Conservation (phyloP, 2,113 vertebrate species). For the Cyphomyrus discorhynchus region DNA sequence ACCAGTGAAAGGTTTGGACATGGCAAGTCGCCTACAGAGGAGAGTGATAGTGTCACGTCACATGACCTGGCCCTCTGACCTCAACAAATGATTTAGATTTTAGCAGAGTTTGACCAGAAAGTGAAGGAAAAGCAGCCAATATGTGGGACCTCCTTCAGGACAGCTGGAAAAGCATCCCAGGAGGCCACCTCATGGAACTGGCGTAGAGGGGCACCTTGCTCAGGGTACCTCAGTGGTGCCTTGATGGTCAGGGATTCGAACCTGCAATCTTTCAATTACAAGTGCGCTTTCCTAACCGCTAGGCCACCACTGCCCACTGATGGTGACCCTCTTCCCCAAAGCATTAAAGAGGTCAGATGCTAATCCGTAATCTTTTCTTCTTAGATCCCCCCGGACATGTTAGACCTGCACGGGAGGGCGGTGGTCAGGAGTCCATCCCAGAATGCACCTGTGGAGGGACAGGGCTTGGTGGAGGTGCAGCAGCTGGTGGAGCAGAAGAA, state of each 20-base stretch:
- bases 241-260: too few species aligned
- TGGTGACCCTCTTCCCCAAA: neutral
- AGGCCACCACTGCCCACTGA: too few species aligned
- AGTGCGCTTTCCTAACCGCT: too few species aligned
- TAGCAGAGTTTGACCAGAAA: neutral
- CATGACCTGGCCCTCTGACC: neutral
- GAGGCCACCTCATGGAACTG: neutral
- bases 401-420: slow-evolving; percentile 8
- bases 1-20: neutral
- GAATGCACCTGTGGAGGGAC: slow-evolving; percentile 31
- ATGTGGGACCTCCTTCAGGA: neutral
- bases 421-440: neutral
- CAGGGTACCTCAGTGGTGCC: too few species aligned
- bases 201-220: neutral
- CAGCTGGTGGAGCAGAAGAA: slow-evolving; percentile 65
- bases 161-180: neutral
- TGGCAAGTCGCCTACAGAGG: neutral
- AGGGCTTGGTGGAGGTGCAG: slow-evolving; percentile 56
- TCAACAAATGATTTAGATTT: neutral
- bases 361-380: neutral
- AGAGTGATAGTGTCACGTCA: neutral
- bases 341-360: neutral
- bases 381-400: slow-evolving; percentile 22
- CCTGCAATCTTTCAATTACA: too few species aligned
- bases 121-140: neutral